These are phyloP conservation scores for Poecilia gillii DNA, from an alignment of 2,797 vertebrate species.

Conservation along the genomic window DNA sequence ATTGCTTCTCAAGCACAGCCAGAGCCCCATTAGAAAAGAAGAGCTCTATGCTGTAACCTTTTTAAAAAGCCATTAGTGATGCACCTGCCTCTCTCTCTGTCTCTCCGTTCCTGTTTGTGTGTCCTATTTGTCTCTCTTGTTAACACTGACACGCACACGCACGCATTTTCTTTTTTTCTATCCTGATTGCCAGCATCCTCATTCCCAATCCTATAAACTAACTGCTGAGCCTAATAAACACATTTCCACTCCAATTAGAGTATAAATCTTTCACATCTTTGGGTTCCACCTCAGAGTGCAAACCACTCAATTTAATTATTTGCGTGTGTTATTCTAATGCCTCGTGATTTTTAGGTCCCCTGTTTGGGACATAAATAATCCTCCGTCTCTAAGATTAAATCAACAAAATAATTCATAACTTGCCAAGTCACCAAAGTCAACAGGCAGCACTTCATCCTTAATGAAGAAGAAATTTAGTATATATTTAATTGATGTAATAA, in stretches of 20 bases:
- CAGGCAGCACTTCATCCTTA: neutral
- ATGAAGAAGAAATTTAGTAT: constrained; percentile 10
- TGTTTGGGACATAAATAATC: constrained; percentile 52
- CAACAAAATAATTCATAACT: constrained; percentile 39
- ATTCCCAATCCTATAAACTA: constrained; percentile 56
- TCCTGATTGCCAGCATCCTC: constrained; percentile 61
- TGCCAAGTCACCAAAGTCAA: constrained; percentile 28
- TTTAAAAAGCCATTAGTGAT: constrained; percentile 85
- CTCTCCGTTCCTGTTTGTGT: constrained; percentile 59
- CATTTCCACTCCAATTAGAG: constrained; percentile 64
- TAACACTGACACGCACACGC: constrained; percentile 68
- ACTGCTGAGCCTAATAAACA: constrained; percentile 55
- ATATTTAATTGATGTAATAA: constrained; percentile 10
- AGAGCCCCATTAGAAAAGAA: constrained; percentile 82
- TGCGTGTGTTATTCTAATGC: constrained; percentile 49
- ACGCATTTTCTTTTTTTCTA: constrained; percentile 48
- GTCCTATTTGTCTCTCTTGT: constrained; percentile 77
- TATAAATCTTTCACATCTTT: constrained; percentile 67
- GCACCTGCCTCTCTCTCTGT: constrained; percentile 70
- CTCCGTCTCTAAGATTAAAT: constrained; percentile 15
- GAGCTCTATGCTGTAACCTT: constrained; percentile 81
- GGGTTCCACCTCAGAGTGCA: constrained; percentile 58
- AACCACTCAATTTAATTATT: constrained; percentile 64
- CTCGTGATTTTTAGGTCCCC: constrained; percentile 43
- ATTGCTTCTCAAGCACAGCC: constrained; percentile 82